Percentiles rank a stretch among this genome's conserved stretches.
These are phyloP conservation scores for Elaphurus davidianus DNA, from an alignment of 2,113 vertebrate species.

Conservation along the genomic window DNA sequence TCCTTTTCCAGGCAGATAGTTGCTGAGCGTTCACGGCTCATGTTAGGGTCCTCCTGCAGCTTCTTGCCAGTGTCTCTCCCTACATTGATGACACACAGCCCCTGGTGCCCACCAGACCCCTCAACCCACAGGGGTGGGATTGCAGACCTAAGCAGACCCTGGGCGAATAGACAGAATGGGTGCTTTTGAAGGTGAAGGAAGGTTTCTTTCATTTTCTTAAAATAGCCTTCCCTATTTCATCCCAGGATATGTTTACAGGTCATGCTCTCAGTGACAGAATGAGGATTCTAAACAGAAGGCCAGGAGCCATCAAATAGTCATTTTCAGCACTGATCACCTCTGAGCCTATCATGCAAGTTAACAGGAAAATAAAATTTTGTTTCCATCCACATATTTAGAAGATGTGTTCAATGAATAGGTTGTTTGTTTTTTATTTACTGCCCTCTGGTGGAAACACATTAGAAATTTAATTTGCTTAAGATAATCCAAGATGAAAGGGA, in stretches of 20 bases:
- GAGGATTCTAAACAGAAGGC: not conserved
- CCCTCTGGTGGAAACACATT: constrained; percentile 59
- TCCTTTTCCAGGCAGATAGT: constrained; percentile 13
- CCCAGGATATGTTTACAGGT: not conserved
- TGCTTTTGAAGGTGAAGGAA: not conserved
- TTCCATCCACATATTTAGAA: constrained; percentile 25
- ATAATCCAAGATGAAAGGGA: not conserved
- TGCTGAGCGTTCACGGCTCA: not conserved
- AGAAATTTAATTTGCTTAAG: constrained; percentile 37
- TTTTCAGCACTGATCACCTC: not conserved
- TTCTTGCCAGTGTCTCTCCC: constrained; percentile 7
- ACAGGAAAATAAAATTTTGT: constrained; percentile 28
- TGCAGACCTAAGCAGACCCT: not conserved
- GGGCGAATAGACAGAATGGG: not conserved
- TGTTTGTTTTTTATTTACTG: constrained; percentile 51
- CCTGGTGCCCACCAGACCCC: not conserved
- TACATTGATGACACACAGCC: not conserved
- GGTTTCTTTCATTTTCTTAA: not conserved
- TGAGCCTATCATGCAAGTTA: not conserved
- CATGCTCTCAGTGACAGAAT: not conserved
- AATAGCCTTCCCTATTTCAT: not conserved
- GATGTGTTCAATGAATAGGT: not conserved
- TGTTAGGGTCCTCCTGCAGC: not conserved
- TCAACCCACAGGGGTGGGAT: not conserved
- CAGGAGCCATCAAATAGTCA: not conserved